phyloP scores from a whole-genome alignment of 2,888 invertebrate species.

The Tiliacea citrago region DNA sequence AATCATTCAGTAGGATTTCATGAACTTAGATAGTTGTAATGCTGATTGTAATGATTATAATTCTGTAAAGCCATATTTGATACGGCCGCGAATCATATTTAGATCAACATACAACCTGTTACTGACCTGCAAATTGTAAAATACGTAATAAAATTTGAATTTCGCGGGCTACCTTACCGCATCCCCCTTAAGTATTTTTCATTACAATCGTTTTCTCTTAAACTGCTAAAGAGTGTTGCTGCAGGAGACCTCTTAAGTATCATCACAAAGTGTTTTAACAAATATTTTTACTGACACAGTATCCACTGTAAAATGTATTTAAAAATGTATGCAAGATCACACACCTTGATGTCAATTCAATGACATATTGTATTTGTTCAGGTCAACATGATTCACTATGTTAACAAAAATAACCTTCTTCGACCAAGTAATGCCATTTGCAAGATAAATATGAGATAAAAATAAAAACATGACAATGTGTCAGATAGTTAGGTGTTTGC shows the following conservation, averaged over 20 bases:
- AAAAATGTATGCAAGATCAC: neutral
- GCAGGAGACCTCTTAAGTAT: neutral
- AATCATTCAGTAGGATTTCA: no score
- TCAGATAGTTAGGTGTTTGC: neutral
- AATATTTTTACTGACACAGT: conserved; percentile 23
- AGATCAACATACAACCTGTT: no score
- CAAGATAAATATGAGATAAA: conserved; percentile 13
- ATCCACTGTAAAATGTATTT: conserved; percentile 4
- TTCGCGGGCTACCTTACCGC: no score
- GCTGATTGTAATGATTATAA: no score
- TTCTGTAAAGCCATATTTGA: no score
- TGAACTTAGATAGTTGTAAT: no score
- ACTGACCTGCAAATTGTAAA: no score
- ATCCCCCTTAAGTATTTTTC: neutral
- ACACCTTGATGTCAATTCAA: neutral
- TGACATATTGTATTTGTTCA: neutral
- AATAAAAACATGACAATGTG: neutral
- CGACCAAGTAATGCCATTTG: neutral
- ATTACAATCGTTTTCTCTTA: neutral
- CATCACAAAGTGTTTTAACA: conserved; percentile 7
- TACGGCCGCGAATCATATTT: no score
- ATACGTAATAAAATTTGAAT: no score
- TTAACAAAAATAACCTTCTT: conserved; percentile 23
- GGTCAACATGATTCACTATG: conserved; percentile 2
- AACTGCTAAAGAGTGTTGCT: no score